Base-by-base conservation (phyloP, 1,140 invertebrate species). In the Tribolium madens region DNA sequence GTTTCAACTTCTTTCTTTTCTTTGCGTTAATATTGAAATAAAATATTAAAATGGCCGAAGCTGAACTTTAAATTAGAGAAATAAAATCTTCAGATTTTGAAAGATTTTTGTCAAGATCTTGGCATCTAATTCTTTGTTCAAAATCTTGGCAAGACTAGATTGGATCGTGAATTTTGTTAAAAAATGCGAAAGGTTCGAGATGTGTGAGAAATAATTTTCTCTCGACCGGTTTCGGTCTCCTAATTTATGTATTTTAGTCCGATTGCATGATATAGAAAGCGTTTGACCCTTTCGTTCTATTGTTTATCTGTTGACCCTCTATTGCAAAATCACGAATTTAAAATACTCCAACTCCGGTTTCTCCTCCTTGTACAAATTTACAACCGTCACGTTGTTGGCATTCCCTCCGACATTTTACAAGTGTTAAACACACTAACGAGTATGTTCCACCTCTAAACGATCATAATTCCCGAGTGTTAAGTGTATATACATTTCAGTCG, bases 371-470 rank as follows among this genome's bases (percentile, higher is more conserved):
- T 14, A 50, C 48, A 50, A 17, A 50, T 50, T 50, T 50, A 50
- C 15, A 50, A 17, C 12, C 48, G 48, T 50, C 48, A 50, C 48
- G 48, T 50, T 17, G 48, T 50, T 57, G 52, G 52, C 52, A 26
- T 57, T 57, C 15, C 52, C 18, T 14, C 13, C 18, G 52, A 57
- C 52, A 57, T 57, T 57, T 57, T 57, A 21, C 15, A n/a, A 57
- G 18, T 42, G 36, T 42, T 42, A 42, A 42, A 42, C 36, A 42
- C 36, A 42, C 36, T 42, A 42, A 26, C 18, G 52, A 17, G 10
- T 14, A 17, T 17, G 48, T 50, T 50, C 48, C 48, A 50, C 48
- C 15, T 15, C 21, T 26, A 26, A 26, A 26, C 21, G 21, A 26
- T 26, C 13, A 14, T 50, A 50, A 50, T 50, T 17, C 13, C 48